phyloP scores from a whole-genome alignment of 2,888 invertebrate species.

The Thyatira batis region DNA sequence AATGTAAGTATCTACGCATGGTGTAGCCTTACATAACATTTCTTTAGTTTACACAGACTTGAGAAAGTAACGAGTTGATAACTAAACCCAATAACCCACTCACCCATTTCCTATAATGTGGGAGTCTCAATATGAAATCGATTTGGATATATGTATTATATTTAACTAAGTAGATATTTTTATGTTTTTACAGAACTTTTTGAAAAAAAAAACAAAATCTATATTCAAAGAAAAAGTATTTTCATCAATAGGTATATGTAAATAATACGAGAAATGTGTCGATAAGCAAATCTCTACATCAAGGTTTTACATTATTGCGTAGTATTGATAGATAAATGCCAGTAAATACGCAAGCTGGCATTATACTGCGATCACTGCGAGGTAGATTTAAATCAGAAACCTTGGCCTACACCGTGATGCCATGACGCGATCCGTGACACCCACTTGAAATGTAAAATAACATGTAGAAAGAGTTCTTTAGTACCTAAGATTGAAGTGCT shows the following conservation, averaged over 20 bases:
- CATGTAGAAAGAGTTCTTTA: constrained; percentile 39
- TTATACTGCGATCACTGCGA: background rate
- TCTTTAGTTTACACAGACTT: background rate
- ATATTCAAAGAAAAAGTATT: no score
- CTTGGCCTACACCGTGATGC: constrained; percentile 47
- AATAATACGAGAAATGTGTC: no score
- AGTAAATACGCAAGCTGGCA: background rate
- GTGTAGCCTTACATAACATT: background rate
- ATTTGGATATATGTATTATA: no score
- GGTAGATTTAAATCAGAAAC: constrained; percentile 24
- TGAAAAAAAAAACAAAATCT: no score
- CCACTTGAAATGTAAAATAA: constrained; percentile 48
- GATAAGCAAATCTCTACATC: background rate
- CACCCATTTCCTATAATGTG: no score
- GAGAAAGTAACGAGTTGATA: background rate
- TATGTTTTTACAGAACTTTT: no score
- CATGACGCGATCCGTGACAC: constrained; percentile 35
- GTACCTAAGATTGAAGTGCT: constrained; percentile 40
- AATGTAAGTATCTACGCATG: background rate
- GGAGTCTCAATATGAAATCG: no score
- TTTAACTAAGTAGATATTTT: no score
- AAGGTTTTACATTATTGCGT: background rate
- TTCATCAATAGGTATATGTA: no score
- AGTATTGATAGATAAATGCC: background rate
- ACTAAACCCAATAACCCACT: no score